Percentiles rank a stretch among this genome's conserved stretches.
Evolutionary conservation across 2,888 invertebrate species (phyloP).

Genomic region (Cataglyphis albicans): DNA sequence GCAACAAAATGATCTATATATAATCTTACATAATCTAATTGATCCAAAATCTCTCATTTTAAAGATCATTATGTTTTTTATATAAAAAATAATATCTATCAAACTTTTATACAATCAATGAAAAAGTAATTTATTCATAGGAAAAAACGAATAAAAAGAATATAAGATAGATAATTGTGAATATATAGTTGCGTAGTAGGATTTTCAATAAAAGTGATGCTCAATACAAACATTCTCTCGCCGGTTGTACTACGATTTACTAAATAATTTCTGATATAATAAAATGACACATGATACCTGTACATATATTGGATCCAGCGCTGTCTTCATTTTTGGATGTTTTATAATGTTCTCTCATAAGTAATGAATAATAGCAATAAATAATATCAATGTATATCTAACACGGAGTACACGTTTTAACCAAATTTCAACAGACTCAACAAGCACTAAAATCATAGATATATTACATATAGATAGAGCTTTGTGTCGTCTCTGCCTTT

Average conservation of each 20-base stretch:
- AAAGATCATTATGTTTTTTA: neutral
- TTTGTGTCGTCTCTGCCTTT: too few relatives aligned
- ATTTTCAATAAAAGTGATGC: neutral
- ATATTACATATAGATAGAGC: too few relatives aligned
- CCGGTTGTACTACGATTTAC: conserved; percentile 2
- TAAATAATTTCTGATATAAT: neutral
- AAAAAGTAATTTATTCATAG: neutral
- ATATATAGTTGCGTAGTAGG: neutral
- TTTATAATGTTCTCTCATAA: conserved; percentile 34
- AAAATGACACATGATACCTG: conserved; percentile 75
- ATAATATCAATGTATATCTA: neutral
- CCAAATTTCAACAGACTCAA: neutral
- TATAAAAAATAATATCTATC: neutral
- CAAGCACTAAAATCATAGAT: neutral
- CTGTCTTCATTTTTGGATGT: conserved; percentile 75
- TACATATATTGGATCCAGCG: conserved; percentile 80
- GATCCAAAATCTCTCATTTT: neutral
- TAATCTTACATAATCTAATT: neutral
- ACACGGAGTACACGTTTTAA: neutral
- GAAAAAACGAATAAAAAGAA: neutral
- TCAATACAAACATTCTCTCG: conserved; percentile 19
- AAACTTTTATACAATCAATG: neutral
- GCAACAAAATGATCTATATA: neutral
- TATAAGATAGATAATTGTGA: neutral
- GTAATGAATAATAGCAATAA: conserved; percentile 33